These are phyloP conservation scores for Lepilemur septentrionalis DNA, from an alignment of 2,797 vertebrate genomes.

Conservation along the genomic window DNA sequence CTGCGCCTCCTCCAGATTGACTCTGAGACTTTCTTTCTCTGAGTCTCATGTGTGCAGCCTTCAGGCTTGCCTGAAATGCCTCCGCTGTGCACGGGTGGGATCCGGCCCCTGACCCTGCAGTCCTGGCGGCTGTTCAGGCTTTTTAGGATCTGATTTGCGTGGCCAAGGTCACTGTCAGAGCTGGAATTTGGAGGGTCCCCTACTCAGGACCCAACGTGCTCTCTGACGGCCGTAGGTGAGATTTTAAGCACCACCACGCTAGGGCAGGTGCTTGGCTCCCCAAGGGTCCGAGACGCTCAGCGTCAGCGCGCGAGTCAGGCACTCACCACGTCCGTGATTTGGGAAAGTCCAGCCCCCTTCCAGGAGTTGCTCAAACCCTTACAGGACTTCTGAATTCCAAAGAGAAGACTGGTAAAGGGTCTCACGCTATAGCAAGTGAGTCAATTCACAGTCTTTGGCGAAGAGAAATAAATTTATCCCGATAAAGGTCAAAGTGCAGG, in stretches of 20 bases:
- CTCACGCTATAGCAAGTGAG: background rate
- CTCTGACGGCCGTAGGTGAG: accelerated
- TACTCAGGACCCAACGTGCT: too few species aligned
- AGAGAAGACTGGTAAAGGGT: background rate
- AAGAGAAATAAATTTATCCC: background rate
- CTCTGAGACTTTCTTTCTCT: too few species aligned
- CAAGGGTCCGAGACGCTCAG: accelerated
- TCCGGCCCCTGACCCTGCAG: too few species aligned
- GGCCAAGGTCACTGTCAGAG: background rate
- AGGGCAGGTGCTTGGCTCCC: too few species aligned
- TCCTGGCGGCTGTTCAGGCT: background rate
- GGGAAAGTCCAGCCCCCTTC: background rate
- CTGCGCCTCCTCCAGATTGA: too few species aligned
- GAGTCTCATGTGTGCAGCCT: too few species aligned
- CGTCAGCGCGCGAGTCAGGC: accelerated
- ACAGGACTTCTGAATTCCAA: background rate
- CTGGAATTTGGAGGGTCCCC: background rate
- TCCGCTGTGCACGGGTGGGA: too few species aligned
- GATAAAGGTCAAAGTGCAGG: background rate
- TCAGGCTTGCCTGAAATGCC: too few species aligned
- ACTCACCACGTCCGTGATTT: accelerated
- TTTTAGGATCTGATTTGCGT: background rate
- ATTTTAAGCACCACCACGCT: too few species aligned
- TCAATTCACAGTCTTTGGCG: too few species aligned
- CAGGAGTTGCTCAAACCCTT: background rate